Evolutionary conservation across 2,888 invertebrate species (phyloP).

Genomic region (Leuctra nigra): DNA sequence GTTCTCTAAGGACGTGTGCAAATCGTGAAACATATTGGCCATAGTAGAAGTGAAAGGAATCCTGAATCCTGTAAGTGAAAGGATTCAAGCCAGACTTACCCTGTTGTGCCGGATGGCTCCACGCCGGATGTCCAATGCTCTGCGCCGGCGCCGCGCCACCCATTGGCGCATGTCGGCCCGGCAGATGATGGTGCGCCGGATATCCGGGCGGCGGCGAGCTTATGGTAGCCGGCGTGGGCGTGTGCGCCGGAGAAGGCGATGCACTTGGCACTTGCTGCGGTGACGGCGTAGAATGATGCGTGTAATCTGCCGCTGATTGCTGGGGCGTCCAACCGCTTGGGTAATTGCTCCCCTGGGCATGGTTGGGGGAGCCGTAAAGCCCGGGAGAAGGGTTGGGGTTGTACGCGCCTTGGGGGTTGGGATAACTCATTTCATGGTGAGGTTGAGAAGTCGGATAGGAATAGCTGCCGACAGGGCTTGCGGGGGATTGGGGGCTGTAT

Average conservation of each 20-base stretch:
- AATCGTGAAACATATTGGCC: too few relatives aligned
- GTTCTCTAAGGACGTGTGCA: too few relatives aligned
- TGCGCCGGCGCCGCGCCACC: slow-evolving; percentile 18
- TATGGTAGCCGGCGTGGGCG: slow-evolving; percentile 15
- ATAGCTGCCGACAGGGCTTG: slow-evolving; percentile 4
- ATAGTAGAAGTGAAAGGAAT: too few relatives aligned
- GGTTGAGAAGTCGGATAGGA: slow-evolving; percentile 2
- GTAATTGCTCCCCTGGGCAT: slow-evolving; percentile 16
- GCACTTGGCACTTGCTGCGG: not conserved
- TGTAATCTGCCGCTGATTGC: slow-evolving; percentile 15
- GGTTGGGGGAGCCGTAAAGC: slow-evolving; percentile 22
- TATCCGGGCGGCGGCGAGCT: slow-evolving; percentile 19
- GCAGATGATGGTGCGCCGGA: slow-evolving; percentile 25
- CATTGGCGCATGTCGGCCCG: slow-evolving; percentile 21
- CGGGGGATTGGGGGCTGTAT: slow-evolving; percentile 17
- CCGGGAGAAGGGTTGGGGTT: slow-evolving; percentile 18
- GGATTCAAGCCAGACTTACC: too few relatives aligned
- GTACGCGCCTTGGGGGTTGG: slow-evolving; percentile 22
- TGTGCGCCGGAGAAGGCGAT: slow-evolving; percentile 10
- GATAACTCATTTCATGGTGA: slow-evolving; percentile 26
- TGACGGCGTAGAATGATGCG: not conserved
- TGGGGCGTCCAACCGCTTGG: slow-evolving; percentile 18
- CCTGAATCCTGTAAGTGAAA: too few relatives aligned
- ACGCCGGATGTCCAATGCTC: slow-evolving; percentile 19
- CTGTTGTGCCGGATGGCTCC: slow-evolving; percentile 19